Base-by-base conservation (phyloP, 1,140 invertebrate genomes). In the Luehdorfia chinensis region DNA sequence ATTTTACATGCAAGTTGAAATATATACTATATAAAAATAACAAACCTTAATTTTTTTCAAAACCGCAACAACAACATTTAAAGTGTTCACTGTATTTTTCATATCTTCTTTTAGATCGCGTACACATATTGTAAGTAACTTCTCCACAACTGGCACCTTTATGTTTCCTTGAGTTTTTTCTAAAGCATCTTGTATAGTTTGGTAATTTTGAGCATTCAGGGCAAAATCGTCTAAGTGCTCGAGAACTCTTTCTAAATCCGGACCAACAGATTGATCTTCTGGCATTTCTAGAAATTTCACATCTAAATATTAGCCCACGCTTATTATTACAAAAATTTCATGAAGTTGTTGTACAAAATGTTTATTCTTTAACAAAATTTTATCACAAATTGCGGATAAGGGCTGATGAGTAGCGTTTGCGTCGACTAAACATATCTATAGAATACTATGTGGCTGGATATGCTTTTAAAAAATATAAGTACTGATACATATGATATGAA, bases 1-100 rank as follows among this genome's bases (percentile, higher is more conserved):
- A n/a, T n/a, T n/a, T n/a, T n/a, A n/a, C n/a, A n/a, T n/a, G n/a
- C n/a, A n/a, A n/a, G n/a, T n/a, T n/a, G n/a, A n/a, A n/a, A n/a
- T n/a, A n/a, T n/a, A n/a, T n/a, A n/a, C n/a, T n/a, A n/a, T n/a
- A n/a, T n/a, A n/a, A n/a, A n/a, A n/a, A 50, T 16, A 19, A 25
- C 23, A 47, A 61, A 86, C 79, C 66, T 73, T 63, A 14, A 72
- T 46, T 70, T 70, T 83, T 2, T 62, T 66, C 9, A 77, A 31
- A 16, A 79, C 51, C 14, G 47, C 47, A 19, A 52, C 36, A 15
- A 84, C 50, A n/a, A 79, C 63, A 16, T 69, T 72, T 15, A 84
- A 34, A 1, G 53, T 57, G 15, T 53, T 50, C 15, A 56, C 41
- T 9, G 69, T 58, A 50, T 69, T 64, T 33, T 69, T 71, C 18